phyloP scores from a whole-genome alignment of 2,888 invertebrate species.

The Erebia epiphron region DNA sequence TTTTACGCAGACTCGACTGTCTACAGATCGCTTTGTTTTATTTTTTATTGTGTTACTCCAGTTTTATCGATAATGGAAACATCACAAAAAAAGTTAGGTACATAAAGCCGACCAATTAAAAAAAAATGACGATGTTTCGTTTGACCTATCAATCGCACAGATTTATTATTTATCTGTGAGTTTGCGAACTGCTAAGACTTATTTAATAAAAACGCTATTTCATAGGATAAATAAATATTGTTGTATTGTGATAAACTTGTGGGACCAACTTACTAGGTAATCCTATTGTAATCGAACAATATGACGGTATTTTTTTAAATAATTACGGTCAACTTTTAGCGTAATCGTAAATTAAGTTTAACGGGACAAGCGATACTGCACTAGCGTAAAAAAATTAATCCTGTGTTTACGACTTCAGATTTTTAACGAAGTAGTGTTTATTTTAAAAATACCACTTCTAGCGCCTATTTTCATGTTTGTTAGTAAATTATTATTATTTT shows the following conservation, averaged over 20 bases:
- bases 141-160: slow-evolving; percentile 19
- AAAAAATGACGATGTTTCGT: slow-evolving; percentile 8
- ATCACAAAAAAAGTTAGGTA: neutral
- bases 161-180: neutral
- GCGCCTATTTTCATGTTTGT: slow-evolving; percentile 62
- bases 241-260: slow-evolving; percentile 33
- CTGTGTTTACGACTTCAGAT: neutral
- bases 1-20: neutral
- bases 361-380: slow-evolving; percentile 22
- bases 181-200: slow-evolving; percentile 21
- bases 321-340: neutral
- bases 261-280: slow-evolving; percentile 37
- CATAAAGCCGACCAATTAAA: neutral
- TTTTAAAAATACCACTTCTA: slow-evolving; percentile 44
- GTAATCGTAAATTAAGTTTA: neutral
- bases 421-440: slow-evolving; percentile 33
- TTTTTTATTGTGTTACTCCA: neutral
- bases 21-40: neutral
- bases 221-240: neutral
- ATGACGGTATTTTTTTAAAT: slow-evolving; percentile 14
- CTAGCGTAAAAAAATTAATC: slow-evolving; percentile 25
- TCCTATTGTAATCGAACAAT: slow-evolving; percentile 16
- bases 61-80: neutral
- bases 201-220: neutral
- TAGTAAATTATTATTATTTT: slow-evolving; percentile 78